These are phyloP conservation scores for Steinernema carpocapsae DNA, from an alignment of 2,888 invertebrate genomes.

Conservation along the genomic window DNA sequence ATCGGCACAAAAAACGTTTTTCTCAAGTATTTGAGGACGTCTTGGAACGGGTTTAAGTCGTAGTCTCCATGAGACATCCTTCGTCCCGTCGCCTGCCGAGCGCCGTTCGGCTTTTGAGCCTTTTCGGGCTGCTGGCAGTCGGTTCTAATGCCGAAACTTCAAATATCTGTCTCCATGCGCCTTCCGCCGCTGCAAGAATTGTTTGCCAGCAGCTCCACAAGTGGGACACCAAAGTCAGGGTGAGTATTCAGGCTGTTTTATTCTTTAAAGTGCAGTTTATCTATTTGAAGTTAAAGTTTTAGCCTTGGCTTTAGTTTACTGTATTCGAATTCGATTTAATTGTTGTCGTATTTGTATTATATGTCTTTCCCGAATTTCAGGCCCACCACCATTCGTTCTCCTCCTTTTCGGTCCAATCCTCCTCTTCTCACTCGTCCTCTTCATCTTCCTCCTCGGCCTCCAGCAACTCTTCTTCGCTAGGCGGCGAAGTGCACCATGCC, in stretches of 20 bases:
- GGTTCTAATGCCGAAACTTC: not conserved
- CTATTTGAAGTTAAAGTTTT: no score
- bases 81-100: not conserved
- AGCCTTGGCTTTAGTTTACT: no score
- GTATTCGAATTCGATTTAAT: not conserved
- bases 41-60: not conserved
- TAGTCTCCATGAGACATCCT: not conserved
- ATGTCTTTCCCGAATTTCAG: not conserved
- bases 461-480: not conserved
- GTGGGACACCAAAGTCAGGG: constrained; percentile 20
- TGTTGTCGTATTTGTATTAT: no score
- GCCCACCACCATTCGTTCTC: not conserved
- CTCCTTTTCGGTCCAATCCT: not conserved
- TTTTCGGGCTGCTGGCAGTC: not conserved
- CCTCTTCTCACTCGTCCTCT: not conserved
- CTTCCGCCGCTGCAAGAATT: not conserved
- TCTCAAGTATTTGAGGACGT: not conserved
- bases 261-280: not conserved
- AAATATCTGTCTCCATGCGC: not conserved
- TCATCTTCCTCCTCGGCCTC: not conserved
- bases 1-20: constrained; percentile 27
- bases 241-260: not conserved
- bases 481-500: not conserved
- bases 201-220: constrained; percentile 28
- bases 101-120: not conserved